Percentiles rank a stretch among this genome's conserved stretches.
phyloP scores from a whole-genome alignment of 2,113 vertebrate genomes.

The Bufo bufo region DNA sequence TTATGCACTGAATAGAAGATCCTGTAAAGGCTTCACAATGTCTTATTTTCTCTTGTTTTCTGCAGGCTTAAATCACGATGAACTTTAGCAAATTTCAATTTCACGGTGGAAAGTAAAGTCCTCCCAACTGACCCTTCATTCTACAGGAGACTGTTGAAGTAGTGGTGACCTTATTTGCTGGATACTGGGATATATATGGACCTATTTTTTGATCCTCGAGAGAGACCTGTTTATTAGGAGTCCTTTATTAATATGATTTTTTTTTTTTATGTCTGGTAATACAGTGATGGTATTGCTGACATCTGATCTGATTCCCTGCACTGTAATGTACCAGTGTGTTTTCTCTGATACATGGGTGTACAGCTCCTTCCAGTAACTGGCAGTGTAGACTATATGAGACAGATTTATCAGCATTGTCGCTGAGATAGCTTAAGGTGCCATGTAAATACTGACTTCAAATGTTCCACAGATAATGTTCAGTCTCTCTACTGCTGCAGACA shows the following conservation, averaged over 20 bases:
- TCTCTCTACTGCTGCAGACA: not conserved
- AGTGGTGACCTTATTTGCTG: not conserved
- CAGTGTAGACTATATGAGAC: not conserved
- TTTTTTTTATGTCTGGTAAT: not conserved
- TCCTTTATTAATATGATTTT: not conserved
- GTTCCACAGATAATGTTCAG: not conserved
- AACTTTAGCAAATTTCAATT: conserved; percentile 77
- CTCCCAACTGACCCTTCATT: not conserved
- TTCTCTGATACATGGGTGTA: not conserved
- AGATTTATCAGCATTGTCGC: not conserved
- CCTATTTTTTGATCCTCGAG: not conserved
- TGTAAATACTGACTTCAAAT: not conserved
- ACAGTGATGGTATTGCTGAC: not conserved
- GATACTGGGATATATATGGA: not conserved
- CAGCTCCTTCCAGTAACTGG: not conserved
- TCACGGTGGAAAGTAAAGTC: not conserved
- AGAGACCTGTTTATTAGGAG: not conserved
- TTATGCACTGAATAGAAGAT: not conserved
- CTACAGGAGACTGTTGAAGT: not conserved
- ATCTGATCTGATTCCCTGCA: not conserved
- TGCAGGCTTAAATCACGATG: conserved; percentile 80
- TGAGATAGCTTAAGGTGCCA: not conserved
- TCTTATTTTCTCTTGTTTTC: conserved; percentile 31
- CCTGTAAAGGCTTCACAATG: not conserved
- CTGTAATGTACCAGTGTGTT: not conserved